These are phyloP conservation scores for Epizoanthus rinbou DNA, from an alignment of 92 coral and sea anemone genomes.

Conservation along the genomic window DNA sequence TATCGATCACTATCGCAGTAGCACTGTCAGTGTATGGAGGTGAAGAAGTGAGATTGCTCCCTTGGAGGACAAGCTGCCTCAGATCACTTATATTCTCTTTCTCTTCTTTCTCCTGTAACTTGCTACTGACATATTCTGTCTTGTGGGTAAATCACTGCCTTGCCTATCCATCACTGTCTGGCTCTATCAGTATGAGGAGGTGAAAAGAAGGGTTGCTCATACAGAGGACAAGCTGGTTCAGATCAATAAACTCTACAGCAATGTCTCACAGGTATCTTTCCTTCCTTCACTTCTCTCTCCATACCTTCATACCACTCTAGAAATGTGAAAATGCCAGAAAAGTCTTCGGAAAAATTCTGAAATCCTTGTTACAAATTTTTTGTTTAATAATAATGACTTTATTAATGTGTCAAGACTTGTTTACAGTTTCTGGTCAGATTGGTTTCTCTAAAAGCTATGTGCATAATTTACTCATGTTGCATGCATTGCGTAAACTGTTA, in stretches of 20 bases:
- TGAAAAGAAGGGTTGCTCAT: neutral
- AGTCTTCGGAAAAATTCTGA: too few species aligned
- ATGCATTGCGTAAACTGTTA: too few species aligned
- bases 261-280: neutral
- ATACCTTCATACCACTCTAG: neutral
- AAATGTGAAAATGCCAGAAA: too few species aligned
- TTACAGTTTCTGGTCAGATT: too few species aligned
- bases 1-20: neutral
- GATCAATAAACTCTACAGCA: conserved; percentile 28
- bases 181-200: conserved; percentile 11
- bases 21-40: neutral
- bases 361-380: too few species aligned
- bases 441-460: too few species aligned
- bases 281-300: neutral
- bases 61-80: neutral
- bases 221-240: conserved; percentile 28
- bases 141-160: conserved; percentile 8
- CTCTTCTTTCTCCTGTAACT: neutral
- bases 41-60: neutral
- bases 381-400: too few species aligned
- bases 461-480: too few species aligned
- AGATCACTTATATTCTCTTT: neutral
- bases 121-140: neutral
- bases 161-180: neutral
- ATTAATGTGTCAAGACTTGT: too few species aligned